phyloP scores from a whole-genome alignment of 2,797 vertebrate genomes.

The Hoplostethus mediterraneus region DNA sequence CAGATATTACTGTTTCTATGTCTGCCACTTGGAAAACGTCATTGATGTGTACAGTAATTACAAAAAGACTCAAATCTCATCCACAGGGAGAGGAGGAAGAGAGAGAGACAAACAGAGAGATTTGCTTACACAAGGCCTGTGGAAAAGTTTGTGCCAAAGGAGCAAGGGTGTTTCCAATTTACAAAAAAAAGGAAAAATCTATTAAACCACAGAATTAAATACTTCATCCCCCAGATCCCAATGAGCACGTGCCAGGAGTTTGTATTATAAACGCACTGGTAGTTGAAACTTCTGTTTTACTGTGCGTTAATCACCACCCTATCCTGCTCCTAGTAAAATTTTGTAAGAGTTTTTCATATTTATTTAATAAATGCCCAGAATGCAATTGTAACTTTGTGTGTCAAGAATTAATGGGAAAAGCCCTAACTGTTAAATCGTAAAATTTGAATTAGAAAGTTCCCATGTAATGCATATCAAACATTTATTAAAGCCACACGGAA shows the following conservation, averaged over 20 bases:
- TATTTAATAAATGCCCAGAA: conserved; percentile 79
- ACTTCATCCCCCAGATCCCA: conserved; percentile 68
- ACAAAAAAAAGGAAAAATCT: conserved; percentile 67
- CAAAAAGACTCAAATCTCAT: conserved; percentile 54
- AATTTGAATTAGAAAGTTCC: conserved; percentile 91
- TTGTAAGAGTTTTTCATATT: conserved; percentile 73
- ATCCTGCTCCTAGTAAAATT: conserved; percentile 60
- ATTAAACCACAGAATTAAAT: conserved; percentile 74
- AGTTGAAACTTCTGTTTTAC: conserved; percentile 77
- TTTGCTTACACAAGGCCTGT: conserved; percentile 43
- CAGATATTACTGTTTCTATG: conserved; percentile 64
- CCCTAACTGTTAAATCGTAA: conserved; percentile 94
- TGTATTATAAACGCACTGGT: conserved; percentile 78
- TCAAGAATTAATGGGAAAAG: conserved; percentile 93
- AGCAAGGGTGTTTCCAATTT: conserved; percentile 57
- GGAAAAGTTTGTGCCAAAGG: conserved; percentile 42
- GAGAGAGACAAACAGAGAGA: conserved; percentile 59
- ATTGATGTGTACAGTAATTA: conserved; percentile 52
- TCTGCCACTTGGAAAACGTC: conserved; percentile 55
- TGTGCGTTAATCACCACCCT: conserved; percentile 71
- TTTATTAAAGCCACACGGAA: conserved; percentile 93
- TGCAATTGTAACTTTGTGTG: conserved; percentile 86
- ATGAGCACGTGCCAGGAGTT: conserved; percentile 66
- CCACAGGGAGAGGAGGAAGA: conserved; percentile 27
- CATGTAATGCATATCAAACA: conserved; percentile 93